These are phyloP conservation scores for Columba janthina DNA, from an alignment of 2,113 vertebrate genomes.

Conservation along the genomic window DNA sequence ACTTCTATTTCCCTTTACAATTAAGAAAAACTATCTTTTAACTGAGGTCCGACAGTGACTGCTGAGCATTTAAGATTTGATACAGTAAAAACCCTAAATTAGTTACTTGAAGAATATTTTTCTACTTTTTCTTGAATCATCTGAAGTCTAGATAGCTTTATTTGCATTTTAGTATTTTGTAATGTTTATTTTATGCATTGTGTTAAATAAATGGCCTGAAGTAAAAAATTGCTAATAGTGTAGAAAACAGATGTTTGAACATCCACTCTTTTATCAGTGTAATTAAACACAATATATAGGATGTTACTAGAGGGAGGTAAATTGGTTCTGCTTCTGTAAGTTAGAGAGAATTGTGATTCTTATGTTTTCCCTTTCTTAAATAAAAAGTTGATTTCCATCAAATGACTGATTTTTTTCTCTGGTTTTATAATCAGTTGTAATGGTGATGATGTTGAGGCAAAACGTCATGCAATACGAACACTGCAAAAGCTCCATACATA, in stretches of 20 bases:
- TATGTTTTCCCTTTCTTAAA: not conserved
- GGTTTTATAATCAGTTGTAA: not conserved
- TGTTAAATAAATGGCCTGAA: conserved; percentile 33
- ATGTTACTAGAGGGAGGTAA: not conserved
- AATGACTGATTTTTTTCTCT: conserved; percentile 1
- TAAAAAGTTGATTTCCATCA: not conserved
- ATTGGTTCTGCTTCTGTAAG: conserved; percentile 41
- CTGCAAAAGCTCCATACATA: not conserved
- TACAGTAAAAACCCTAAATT: not conserved
- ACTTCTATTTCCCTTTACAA: not conserved
- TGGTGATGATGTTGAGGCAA: not conserved
- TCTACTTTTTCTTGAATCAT: not conserved
- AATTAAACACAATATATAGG: conserved; percentile 22
- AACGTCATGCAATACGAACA: not conserved
- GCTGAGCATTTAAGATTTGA: not conserved
- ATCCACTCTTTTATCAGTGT: not conserved
- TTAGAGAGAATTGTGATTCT: not conserved
- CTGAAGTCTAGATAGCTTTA: not conserved
- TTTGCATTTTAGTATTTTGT: conserved; percentile 44
- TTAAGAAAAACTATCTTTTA: not conserved
- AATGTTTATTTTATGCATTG: not conserved
- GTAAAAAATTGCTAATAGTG: not conserved
- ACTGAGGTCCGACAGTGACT: not conserved
- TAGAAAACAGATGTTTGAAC: conserved; percentile 27
- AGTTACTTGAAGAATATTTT: not conserved